phyloP scores from a whole-genome alignment of 2,888 invertebrate genomes.

The Priapulus caudatus region DNA sequence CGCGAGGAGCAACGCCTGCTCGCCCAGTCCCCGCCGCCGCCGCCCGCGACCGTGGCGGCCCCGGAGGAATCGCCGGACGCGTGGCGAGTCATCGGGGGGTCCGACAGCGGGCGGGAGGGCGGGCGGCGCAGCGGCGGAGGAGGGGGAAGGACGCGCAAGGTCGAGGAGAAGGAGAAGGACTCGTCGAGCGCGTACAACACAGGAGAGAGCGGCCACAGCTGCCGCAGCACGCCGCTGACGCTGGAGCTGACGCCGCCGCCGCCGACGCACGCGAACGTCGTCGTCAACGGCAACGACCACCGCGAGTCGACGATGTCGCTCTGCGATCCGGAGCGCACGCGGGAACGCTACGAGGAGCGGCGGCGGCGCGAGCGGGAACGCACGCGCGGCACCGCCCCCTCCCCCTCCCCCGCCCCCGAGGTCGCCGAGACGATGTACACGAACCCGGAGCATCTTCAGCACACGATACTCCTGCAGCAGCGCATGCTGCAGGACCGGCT shows the following conservation, averaged over 20 bases:
- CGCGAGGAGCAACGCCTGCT: constrained; percentile 23
- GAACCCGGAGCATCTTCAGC: constrained; percentile 53
- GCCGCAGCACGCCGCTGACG: constrained; percentile 51
- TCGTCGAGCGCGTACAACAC: constrained; percentile 62
- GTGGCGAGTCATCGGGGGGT: constrained; percentile 27
- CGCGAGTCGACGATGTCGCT: no score
- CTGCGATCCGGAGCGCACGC: no score
- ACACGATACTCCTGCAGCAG: constrained; percentile 56
- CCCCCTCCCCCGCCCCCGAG: constrained; percentile 32
- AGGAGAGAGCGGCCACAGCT: constrained; percentile 49
- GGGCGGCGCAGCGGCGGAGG: constrained; percentile 2
- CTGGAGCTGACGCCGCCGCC: constrained; percentile 24
- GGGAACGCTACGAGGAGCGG: constrained; percentile 54
- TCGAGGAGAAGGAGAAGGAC: constrained; percentile 42
- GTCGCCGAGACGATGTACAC: constrained; percentile 56
- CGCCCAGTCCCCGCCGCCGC: constrained; percentile 11
- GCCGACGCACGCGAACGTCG: neutral
- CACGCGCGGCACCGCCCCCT: constrained; percentile 5
- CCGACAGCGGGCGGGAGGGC: constrained; percentile 9
- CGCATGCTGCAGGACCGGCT: constrained; percentile 44
- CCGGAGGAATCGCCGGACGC: constrained; percentile 36
- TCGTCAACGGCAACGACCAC: neutral
- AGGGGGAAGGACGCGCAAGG: neutral
- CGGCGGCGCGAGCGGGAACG: constrained; percentile 47
- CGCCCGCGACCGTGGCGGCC: constrained; percentile 23